Conservation (phyloP, 2,113 vertebrate species). For the Microcebus tavaratra region DNA sequence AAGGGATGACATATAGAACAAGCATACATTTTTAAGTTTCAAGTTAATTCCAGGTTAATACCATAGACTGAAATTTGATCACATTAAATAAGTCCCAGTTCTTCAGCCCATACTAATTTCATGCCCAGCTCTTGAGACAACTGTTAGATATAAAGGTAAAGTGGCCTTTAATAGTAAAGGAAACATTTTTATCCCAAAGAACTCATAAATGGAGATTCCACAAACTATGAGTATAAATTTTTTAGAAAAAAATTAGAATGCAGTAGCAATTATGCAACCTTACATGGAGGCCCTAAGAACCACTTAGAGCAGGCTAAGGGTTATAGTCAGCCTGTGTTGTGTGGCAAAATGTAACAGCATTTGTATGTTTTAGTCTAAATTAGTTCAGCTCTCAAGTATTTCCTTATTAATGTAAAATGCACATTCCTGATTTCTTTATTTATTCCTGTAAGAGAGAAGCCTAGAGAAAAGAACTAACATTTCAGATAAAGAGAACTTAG, state of each 20-base stretch:
- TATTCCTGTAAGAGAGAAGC: neutral
- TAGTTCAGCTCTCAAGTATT: neutral
- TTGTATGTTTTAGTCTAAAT: neutral
- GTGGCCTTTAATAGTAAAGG: neutral
- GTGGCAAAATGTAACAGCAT: neutral
- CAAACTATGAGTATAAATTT: neutral
- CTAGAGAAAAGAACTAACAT: neutral
- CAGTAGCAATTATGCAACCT: neutral
- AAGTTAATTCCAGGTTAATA: neutral
- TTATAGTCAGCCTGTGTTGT: fast-evolving
- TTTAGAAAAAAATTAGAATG: neutral
- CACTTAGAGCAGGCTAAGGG: neutral
- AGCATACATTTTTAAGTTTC: neutral
- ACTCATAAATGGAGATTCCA: neutral
- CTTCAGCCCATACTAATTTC: neutral
- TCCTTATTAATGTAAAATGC: neutral
- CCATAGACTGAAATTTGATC: neutral
- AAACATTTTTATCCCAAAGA: neutral
- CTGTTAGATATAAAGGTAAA: neutral
- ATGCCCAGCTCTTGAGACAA: neutral
- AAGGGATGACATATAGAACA: neutral
- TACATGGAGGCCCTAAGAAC: neutral
- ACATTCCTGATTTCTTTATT: neutral
- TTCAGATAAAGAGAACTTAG: neutral
- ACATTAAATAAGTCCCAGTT: neutral